A percentile compares a stretch with the other conserved stretches of the same genome.
phyloP scores from a whole-genome alignment of 2,888 invertebrate genomes.

The Ichneumon xanthorius region DNA sequence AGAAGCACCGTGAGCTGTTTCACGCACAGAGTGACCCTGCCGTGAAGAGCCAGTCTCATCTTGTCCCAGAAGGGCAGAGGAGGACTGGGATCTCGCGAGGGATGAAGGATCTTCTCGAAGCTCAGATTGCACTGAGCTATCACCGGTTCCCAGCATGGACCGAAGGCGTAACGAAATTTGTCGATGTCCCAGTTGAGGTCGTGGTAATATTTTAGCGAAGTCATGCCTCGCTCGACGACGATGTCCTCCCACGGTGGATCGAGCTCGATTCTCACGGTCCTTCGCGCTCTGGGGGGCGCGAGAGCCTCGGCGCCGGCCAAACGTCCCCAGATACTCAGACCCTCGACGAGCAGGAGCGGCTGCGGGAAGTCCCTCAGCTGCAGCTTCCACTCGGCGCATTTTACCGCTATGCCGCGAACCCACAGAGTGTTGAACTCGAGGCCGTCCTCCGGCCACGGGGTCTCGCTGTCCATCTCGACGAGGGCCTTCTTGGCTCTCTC shows the following conservation, averaged over 20 bases:
- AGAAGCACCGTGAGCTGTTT: slow-evolving; percentile 95
- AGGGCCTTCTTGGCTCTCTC: slow-evolving; percentile 91
- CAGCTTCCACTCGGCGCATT: slow-evolving; percentile 94
- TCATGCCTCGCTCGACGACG: slow-evolving; percentile 96
- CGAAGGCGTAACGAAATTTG: slow-evolving; percentile 96
- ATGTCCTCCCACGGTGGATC: slow-evolving; percentile 94
- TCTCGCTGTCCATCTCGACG: slow-evolving; percentile 94
- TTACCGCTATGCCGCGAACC: slow-evolving; percentile 94
- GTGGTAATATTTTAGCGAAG: slow-evolving; percentile 98
- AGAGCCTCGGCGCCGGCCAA: slow-evolving; percentile 95
- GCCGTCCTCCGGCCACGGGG: slow-evolving; percentile 96
- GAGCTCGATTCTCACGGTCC: slow-evolving; percentile 92
- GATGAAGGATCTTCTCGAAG: slow-evolving; percentile 94
- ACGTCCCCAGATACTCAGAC: slow-evolving; percentile 95
- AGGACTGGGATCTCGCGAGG: slow-evolving; percentile 96
- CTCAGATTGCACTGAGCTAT: slow-evolving; percentile 95
- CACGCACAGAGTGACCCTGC: slow-evolving; percentile 94
- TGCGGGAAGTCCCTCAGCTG: slow-evolving; percentile 98
- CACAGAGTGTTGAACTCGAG: slow-evolving; percentile 96
- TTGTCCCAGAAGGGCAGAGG: slow-evolving; percentile 99
- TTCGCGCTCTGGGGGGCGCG: slow-evolving; percentile 91
- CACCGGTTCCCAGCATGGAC: slow-evolving; percentile 99
- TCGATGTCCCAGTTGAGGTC: slow-evolving; percentile 98
- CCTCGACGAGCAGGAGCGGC: slow-evolving; percentile 93
- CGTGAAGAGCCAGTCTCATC: slow-evolving; percentile 95